Base-by-base conservation (phyloP, 2,797 vertebrate genomes). In the Cirrhinus mrigala region DNA sequence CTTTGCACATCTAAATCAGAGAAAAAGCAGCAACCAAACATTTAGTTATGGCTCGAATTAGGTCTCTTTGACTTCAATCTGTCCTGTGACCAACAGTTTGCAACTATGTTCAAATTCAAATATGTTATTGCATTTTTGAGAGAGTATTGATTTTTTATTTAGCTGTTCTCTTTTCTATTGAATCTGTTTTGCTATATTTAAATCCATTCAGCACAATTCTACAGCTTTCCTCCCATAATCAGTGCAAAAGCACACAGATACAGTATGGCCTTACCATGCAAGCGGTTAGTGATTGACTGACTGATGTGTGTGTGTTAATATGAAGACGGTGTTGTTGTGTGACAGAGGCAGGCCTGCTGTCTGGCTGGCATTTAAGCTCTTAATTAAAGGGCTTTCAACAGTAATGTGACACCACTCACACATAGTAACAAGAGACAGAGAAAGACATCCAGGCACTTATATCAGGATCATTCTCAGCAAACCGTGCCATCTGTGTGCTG, bases 1-100 rank as follows among this genome's bases (percentile, higher is more conserved):
- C 92, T 99, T 99, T 87, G 97, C 97, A 94, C 97, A 99, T 93
- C 98, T 99, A 90, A 85, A 75, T 85, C 46, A 50, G 12, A 85
- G 37, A 81, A 27, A 87, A 62, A 48, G 1, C 58, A 40, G 20
- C 14, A 15, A 64, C 27, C 5, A 64, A 22, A 37, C 27, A 22
- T 71, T 46, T 71, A 48, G 40, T 8, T 71, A 46, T 46, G 69
- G 44, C 2, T 71, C 5, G 24, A 24, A n/a, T 46, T 44, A 9
- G 40, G 40, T 44, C 7, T 8, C 40, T 44, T 44, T 8, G 40
- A 44, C 7, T 9, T 44, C 40, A 46, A 46, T 46, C 44, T 10
- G 7, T 46, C 44, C 8, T 9, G 12, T 27, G 14, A 14, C 24
- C 12, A 14, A 15, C n/a, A 7, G 12, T 15, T 14, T 62, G 60